phyloP scores from a whole-genome alignment of 2,113 vertebrate genomes.

The Nannospalax galili region DNA sequence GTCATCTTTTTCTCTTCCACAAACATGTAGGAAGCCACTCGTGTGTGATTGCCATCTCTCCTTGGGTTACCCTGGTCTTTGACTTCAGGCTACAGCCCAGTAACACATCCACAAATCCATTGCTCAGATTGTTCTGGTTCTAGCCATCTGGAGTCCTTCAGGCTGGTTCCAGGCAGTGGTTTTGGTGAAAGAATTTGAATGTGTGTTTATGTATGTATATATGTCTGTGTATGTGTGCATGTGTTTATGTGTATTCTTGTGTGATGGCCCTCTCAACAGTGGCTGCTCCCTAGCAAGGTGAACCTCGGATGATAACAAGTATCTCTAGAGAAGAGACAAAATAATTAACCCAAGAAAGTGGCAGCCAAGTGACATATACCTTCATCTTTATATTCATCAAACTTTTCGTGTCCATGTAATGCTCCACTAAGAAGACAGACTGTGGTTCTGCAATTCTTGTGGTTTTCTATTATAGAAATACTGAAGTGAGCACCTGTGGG shows the following conservation, averaged over 20 bases:
- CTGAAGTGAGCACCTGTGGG: neutral
- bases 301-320: neutral
- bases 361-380: neutral
- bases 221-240: no score
- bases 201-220: no score
- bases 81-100: no score
- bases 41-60: fast-evolving
- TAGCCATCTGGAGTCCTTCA: neutral
- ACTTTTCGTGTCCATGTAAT: neutral
- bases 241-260: no score
- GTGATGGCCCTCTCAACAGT: no score
- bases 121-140: neutral
- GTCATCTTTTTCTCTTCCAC: neutral
- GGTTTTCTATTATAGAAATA: neutral
- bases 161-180: neutral
- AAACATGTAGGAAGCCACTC: neutral
- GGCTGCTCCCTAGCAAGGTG: neutral
- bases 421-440: neutral
- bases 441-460: neutral
- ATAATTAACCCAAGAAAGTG: neutral
- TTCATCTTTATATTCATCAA: neutral
- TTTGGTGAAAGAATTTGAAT: neutral
- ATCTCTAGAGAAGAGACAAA: neutral
- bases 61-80: neutral
- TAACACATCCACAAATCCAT: neutral